Evolutionary conservation across 2,888 invertebrate species (phyloP), one percentile per base, ranked within the genome.

Genomic region (Linnaemya vulpina): DNA sequence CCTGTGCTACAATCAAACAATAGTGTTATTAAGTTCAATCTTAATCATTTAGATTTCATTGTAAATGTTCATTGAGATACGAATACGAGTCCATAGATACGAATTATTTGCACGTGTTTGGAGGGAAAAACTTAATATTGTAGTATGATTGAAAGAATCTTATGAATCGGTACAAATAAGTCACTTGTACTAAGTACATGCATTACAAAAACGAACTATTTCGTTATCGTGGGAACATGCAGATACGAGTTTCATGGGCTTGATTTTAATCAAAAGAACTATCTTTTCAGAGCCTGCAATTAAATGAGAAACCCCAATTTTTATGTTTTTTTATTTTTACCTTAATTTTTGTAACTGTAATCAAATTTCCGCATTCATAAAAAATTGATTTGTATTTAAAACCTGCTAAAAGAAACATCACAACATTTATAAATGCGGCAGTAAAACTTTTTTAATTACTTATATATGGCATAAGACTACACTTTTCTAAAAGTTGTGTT

Each of bases 1-100:
- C 85, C 77, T 85, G 85, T 75, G 81, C 85, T 85, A 65, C 84
- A 70, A 22, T 35, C 22, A 63, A 17, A 20, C 17, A 53, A 3
- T n/a, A 30, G 8, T 53, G 25, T 62, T 17, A 38, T 15, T 35
- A 10, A 30, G 10, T 73, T 46, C 8, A 51, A 55, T 17, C 22
- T 67, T 46, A 5, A 11, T 20, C 51, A 38, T 62, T 62, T n/a
- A 60, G 11, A 62, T 49, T 25, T 62, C 11, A 74, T n/a, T 38
- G 22, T 15, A 68, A 77, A 30, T 49, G 3, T 67, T 55, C 63
- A 71, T 63, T 78, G 43, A 70, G 10, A 62, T 40, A 65, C 11
- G 35, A 65, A 70, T 25, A 70, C 58, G 25, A 74, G n/a, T 51
- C 40, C 22, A 17, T 22, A 63, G 30, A 30, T 60, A 68, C n/a